Evolutionary conservation across 1,140 invertebrate species (phyloP), one percentile per base, ranked within the genome.

Genomic region (Thaumetopoea pityocampa): DNA sequence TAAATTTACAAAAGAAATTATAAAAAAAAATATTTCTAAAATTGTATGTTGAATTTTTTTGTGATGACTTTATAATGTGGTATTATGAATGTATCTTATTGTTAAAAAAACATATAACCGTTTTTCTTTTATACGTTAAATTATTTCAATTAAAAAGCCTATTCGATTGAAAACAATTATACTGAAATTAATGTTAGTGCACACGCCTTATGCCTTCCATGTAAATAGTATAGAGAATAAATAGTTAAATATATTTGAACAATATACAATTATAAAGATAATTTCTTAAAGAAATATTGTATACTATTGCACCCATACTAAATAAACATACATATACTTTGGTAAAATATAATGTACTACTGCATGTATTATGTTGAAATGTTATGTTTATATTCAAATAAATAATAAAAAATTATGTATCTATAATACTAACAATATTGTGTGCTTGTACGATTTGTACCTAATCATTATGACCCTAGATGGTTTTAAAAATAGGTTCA

Each of bases 161-260:
- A n/a, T n/a, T n/a, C n/a, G n/a, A n/a, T n/a, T n/a, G n/a, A n/a
- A n/a, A n/a, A n/a, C n/a, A n/a, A n/a, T n/a, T n/a, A n/a, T n/a
- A n/a, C n/a, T n/a, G n/a, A n/a, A n/a, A n/a, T 30, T 38, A 38
- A 19, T 33, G 22, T 43, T 44, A 46, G 33, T 64, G 67, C 64
- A 63, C 60, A 67, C 50, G 63, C 65, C 62, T 73, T 56, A 69
- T 63, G 70, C 72, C 76, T 80, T 80, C 72, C 72, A 76, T 81
- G 71, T 81, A 76, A 49, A 78, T 78, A 64, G 55, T 65, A 65
- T 67, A 69, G 41, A 61, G 32, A 61, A 67, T 51, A 51, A 22
- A 55, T 52, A 53, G 36, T 55, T 49, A 22, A 54, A 63, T 47
- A 41, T 42, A 62, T 47, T 41, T 53, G 20, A 28, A 54, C 20